phyloP scores from a whole-genome alignment of 2,113 vertebrate genomes.

The Pipra filicauda region DNA sequence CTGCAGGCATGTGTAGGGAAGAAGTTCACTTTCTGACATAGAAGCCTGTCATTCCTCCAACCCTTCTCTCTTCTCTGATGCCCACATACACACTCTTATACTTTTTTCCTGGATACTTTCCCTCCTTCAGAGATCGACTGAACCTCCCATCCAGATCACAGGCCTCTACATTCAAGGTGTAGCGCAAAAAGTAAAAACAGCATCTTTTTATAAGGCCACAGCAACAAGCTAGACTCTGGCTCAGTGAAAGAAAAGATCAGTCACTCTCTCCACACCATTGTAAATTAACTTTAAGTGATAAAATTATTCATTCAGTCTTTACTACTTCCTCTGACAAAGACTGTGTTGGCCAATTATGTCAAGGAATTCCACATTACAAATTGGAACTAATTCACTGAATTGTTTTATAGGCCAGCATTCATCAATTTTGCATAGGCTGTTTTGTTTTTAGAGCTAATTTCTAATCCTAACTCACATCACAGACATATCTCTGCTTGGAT shows the following conservation, averaged over 20 bases:
- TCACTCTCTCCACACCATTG: not conserved
- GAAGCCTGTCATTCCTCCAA: slow-evolving; percentile 43
- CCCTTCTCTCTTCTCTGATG: not conserved
- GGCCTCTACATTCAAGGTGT: not conserved
- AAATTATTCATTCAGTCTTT: slow-evolving; percentile 29
- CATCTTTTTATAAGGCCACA: not conserved
- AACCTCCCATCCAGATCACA: not conserved
- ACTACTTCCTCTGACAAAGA: not conserved
- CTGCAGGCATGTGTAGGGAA: not conserved
- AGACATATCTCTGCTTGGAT: slow-evolving; percentile 26
- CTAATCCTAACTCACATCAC: slow-evolving; percentile 31
- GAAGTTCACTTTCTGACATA: slow-evolving; percentile 40
- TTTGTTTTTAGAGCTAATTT: slow-evolving; percentile 30
- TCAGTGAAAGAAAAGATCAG: not conserved
- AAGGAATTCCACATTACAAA: slow-evolving; percentile 15
- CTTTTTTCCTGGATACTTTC: not conserved
- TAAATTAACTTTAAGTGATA: not conserved
- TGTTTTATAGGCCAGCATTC: not conserved
- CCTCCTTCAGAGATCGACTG: not conserved
- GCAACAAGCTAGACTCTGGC: not conserved
- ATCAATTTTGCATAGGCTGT: slow-evolving; percentile 22
- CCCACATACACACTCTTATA: not conserved
- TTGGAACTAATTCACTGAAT: not conserved
- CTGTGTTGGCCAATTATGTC: not conserved
- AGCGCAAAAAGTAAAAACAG: not conserved